Evolutionary conservation across 1,140 invertebrate genomes (phyloP).

Genomic region (Bilobella aurantiaca): DNA sequence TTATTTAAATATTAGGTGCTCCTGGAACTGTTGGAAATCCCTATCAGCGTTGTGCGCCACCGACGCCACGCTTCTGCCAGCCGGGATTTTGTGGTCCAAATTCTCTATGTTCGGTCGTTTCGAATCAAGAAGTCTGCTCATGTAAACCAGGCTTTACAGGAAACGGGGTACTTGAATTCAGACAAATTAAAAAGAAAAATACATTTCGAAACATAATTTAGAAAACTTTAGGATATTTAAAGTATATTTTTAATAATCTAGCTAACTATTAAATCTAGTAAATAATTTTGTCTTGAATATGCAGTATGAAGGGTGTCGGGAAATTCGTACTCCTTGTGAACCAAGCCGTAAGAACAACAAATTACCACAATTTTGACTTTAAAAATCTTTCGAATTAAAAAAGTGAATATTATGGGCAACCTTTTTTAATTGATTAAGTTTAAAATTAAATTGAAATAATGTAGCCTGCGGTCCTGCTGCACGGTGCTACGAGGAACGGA

Average conservation of each 20-base stretch:
- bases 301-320: neutral
- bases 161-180: neutral
- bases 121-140: slow-evolving; percentile 25
- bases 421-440: neutral
- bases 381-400: neutral
- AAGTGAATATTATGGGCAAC: neutral
- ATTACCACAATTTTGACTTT: no score
- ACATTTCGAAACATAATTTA: no score
- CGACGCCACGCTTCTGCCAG: neutral
- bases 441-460: no score
- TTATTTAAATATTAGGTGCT: slow-evolving; percentile 1
- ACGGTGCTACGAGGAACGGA: neutral
- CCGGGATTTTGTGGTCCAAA: slow-evolving; percentile 26
- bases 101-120: slow-evolving; percentile 36
- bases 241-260: no score
- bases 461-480: neutral
- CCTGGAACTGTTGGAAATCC: slow-evolving; percentile 34
- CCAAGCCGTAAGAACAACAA: slow-evolving; percentile 7
- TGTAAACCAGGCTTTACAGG: slow-evolving; percentile 36
- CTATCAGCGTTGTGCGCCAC: slow-evolving; percentile 29
- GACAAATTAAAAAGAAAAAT: no score
- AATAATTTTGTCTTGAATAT: no score
- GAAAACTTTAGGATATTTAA: no score
- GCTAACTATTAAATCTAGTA: no score
- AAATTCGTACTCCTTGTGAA: slow-evolving; percentile 1